phyloP scores from a whole-genome alignment of 2,888 invertebrate species.

The Anoplius nigerrimus region DNA sequence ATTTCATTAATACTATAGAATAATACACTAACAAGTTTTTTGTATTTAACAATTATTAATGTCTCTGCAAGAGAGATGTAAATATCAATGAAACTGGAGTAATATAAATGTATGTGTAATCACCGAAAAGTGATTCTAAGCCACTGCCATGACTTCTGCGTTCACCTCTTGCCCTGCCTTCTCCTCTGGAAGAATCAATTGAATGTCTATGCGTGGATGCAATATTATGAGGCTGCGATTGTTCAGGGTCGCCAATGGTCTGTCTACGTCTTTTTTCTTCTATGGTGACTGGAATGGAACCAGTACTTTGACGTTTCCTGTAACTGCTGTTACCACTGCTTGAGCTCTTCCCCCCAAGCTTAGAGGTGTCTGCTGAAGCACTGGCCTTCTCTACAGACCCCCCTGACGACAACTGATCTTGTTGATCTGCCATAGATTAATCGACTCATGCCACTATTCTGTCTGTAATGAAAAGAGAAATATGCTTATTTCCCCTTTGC shows the following conservation, averaged over 20 bases:
- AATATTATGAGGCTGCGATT: conserved; percentile 57
- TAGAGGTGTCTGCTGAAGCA: conserved; percentile 75
- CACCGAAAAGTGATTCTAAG: conserved; percentile 71
- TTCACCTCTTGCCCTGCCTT: conserved; percentile 67
- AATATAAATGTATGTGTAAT: conserved; percentile 20
- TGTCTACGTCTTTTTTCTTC: conserved; percentile 72
- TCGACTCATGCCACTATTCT: conserved; percentile 76
- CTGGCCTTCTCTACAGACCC: conserved; percentile 75
- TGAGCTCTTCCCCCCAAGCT: conserved; percentile 69
- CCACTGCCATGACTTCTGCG: conserved; percentile 69
- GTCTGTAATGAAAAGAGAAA: conserved; percentile 60
- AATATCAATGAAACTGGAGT: too few relatives aligned
- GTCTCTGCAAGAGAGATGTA: background rate
- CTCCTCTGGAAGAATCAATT: conserved; percentile 64
- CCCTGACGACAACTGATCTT: conserved; percentile 75
- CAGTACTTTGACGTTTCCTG: conserved; percentile 71
- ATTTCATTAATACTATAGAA: background rate
- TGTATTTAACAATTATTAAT: too few relatives aligned
- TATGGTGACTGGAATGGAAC: conserved; percentile 62
- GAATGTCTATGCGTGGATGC: conserved; percentile 58
- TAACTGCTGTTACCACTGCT: conserved; percentile 63
- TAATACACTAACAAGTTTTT: background rate
- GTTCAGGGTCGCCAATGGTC: conserved; percentile 61
- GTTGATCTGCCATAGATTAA: conserved; percentile 76
- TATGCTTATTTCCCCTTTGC: too few relatives aligned